Conservation (phyloP, 2,888 invertebrate genomes). For the Ectemnius lituratus region DNA sequence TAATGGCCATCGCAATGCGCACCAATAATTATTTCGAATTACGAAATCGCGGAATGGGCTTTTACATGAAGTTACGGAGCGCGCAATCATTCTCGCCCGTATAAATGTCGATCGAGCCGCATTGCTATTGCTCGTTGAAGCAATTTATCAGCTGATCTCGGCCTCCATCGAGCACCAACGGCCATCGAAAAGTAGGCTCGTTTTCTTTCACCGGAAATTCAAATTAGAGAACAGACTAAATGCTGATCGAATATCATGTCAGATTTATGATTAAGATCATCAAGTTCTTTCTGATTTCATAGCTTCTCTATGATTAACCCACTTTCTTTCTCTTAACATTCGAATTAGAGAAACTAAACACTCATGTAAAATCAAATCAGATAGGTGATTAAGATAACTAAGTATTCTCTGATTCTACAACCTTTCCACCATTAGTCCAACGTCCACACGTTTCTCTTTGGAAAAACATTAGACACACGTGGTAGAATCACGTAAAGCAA, state of each 20-base stretch:
- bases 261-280: not conserved
- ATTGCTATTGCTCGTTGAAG: slow-evolving; percentile 55
- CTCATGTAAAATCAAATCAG: too few relatives aligned
- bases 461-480: not conserved
- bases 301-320: too few relatives aligned
- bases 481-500: not conserved
- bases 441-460: not conserved
- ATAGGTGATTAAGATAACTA: too few relatives aligned
- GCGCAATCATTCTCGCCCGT: slow-evolving; percentile 63
- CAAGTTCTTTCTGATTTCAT: too few relatives aligned
- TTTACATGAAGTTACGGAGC: slow-evolving; percentile 62
- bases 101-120: slow-evolving; percentile 61
- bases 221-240: too few relatives aligned
- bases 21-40: slow-evolving; percentile 66
- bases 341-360: too few relatives aligned
- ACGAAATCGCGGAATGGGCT: slow-evolving; percentile 65
- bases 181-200: too few relatives aligned
- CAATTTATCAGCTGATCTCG: slow-evolving; percentile 42
- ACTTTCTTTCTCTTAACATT: too few relatives aligned
- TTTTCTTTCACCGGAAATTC: too few relatives aligned
- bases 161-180: too few relatives aligned
- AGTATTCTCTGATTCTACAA: too few relatives aligned
- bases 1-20: slow-evolving; percentile 65
- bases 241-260: not conserved
- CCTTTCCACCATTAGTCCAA: too few relatives aligned